These are phyloP conservation scores for Cataglyphis livida DNA, from an alignment of 2,888 invertebrate genomes.

Conservation along the genomic window DNA sequence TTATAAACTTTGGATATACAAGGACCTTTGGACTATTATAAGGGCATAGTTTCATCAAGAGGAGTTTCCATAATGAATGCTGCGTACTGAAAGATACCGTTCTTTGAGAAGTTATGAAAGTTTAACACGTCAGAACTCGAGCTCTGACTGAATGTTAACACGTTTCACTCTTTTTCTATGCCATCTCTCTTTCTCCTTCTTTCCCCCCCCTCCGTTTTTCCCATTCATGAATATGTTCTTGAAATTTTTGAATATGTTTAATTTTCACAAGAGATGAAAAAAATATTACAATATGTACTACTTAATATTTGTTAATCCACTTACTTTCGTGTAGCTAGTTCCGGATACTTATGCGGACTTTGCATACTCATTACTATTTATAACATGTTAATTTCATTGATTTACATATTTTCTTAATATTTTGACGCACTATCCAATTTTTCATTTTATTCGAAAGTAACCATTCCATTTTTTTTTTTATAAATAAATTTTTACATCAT, in stretches of 20 bases:
- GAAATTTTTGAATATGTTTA: not conserved
- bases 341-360: not conserved
- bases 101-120: slow-evolving; percentile 79
- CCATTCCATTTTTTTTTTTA: not conserved
- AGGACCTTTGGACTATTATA: slow-evolving; percentile 63
- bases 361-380: slow-evolving; percentile 2
- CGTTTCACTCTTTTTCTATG: slow-evolving; percentile 34
- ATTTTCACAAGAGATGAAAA: not conserved
- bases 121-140: slow-evolving; percentile 76
- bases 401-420: slow-evolving; percentile 6
- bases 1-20: slow-evolving; percentile 65
- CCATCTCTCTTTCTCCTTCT: not conserved
- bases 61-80: slow-evolving; percentile 78
- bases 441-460: slow-evolving; percentile 5
- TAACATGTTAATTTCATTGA: not conserved
- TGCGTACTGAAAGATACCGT: slow-evolving; percentile 75
- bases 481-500: not conserved
- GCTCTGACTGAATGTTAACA: slow-evolving; percentile 69
- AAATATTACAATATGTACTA: not conserved
- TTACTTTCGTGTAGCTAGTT: not conserved
- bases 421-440: not conserved
- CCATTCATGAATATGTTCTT: not conserved
- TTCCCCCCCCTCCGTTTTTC: not conserved
- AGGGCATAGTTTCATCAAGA: slow-evolving; percentile 71
- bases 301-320: not conserved